A percentile compares a stretch with the other conserved stretches of the same genome.
phyloP scores from a whole-genome alignment of 2,888 invertebrate species.

The Imbricaverruca yamaguchii region DNA sequence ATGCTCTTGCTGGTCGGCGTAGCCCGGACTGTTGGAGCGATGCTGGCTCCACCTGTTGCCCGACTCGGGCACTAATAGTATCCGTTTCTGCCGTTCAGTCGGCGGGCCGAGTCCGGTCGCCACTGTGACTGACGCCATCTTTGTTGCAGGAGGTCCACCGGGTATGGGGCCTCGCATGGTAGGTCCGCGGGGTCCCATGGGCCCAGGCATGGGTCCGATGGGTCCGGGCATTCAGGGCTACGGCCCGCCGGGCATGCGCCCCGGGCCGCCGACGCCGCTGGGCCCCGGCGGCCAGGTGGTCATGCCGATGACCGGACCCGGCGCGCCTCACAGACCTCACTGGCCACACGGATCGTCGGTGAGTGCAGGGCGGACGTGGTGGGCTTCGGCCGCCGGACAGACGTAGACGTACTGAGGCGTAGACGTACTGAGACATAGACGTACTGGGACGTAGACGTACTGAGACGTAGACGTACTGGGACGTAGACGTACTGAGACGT shows the following conservation, averaged over 20 bases:
- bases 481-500: too few species aligned
- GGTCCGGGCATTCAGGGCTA: slow-evolving; percentile 71
- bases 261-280: neutral
- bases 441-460: too few species aligned
- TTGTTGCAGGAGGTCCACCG: slow-evolving; percentile 34
- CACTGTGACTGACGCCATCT: neutral
- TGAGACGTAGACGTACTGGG: too few species aligned
- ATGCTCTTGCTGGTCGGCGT: neutral
- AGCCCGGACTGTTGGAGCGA: neutral
- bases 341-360: slow-evolving; percentile 15
- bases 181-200: slow-evolving; percentile 36
- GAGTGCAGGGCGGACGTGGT: neutral
- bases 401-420: too few species aligned
- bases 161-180: slow-evolving; percentile 34
- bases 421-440: too few species aligned
- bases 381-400: neutral
- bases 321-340: neutral
- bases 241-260: slow-evolving; percentile 53
- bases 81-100: neutral
- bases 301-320: slow-evolving; percentile 3
- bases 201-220: slow-evolving; percentile 65
- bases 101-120: neutral
- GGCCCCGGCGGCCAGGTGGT: slow-evolving; percentile 7
- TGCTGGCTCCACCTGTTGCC: neutral
- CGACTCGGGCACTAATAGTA: too few species aligned